phyloP scores from a whole-genome alignment of 2,888 invertebrate genomes.

The Formica aserva region DNA sequence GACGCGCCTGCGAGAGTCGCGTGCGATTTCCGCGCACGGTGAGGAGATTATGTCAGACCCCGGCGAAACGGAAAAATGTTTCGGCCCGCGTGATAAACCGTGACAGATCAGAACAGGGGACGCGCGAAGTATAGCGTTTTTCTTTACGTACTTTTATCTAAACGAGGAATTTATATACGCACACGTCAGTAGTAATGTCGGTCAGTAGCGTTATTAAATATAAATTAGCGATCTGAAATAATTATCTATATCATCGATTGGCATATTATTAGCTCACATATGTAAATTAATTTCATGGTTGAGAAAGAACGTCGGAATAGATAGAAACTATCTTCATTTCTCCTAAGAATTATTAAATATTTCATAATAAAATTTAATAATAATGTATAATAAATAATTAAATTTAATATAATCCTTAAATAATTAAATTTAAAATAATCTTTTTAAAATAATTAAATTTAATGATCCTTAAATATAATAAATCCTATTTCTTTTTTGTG shows the following conservation, averaged over 20 bases:
- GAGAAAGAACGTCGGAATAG: neutral
- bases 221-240: neutral
- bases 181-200: neutral
- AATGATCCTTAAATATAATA: neutral
- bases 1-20: slow-evolving; percentile 58
- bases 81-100: slow-evolving; percentile 60
- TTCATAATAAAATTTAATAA: neutral
- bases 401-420: neutral
- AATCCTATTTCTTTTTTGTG: neutral
- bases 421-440: neutral
- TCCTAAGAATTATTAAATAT: neutral
- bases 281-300: neutral
- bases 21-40: slow-evolving; percentile 69
- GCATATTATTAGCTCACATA: neutral
- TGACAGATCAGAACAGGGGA: slow-evolving; percentile 53
- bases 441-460: neutral
- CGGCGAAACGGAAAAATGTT: slow-evolving; percentile 68
- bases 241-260: slow-evolving; percentile 13
- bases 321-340: neutral
- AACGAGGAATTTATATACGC: neutral
- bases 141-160: slow-evolving; percentile 18
- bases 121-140: slow-evolving; percentile 15
- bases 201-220: neutral
- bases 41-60: slow-evolving; percentile 71
- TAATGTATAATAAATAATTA: neutral